These are phyloP conservation scores for Aphidius gifuensis DNA, from an alignment of 1,140 invertebrate genomes.

Conservation along the genomic window DNA sequence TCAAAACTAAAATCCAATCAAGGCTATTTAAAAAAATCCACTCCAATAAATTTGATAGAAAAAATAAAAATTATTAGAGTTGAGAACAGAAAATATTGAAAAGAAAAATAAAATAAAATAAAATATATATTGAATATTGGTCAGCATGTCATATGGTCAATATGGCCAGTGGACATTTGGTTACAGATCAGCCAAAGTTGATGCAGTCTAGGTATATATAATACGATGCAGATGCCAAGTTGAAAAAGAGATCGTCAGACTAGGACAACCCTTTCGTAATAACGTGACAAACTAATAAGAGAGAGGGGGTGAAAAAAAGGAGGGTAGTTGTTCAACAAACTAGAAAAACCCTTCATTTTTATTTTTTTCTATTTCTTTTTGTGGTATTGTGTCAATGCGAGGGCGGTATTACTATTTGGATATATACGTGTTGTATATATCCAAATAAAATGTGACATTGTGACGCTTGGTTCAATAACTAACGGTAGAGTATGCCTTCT, in stretches of 20 bases:
- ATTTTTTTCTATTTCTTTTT: background rate
- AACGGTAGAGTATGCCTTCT: slow-evolving; percentile 37
- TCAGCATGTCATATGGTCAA: slow-evolving; percentile 57
- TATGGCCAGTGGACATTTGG: slow-evolving; percentile 41
- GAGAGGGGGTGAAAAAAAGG: slow-evolving; percentile 29
- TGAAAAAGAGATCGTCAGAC: slow-evolving; percentile 21
- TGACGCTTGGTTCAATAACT: slow-evolving; percentile 31
- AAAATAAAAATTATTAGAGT: slow-evolving; percentile 13
- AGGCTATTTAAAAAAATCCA: too few species aligned
- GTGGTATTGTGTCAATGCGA: slow-evolving; percentile 27
- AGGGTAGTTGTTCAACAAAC: too few species aligned
- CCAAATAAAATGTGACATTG: slow-evolving; percentile 24
- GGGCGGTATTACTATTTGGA: background rate
- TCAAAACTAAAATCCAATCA: too few species aligned
- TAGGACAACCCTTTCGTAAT: slow-evolving; percentile 53
- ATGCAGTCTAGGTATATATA: slow-evolving; percentile 34
- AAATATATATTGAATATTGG: slow-evolving; percentile 43
- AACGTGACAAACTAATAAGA: slow-evolving; percentile 32
- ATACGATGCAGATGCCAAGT: slow-evolving; percentile 43
- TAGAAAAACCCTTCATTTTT: slow-evolving; percentile 17
- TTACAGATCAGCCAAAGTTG: slow-evolving; percentile 19
- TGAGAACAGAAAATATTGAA: slow-evolving; percentile 34
- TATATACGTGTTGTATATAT: slow-evolving; percentile 36
- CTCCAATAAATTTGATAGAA: background rate
- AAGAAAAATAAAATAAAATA: background rate